A percentile compares a stretch with the other conserved stretches of the same genome.
These are phyloP conservation scores for Eupithecia subfuscata DNA, from an alignment of 2,888 invertebrate genomes.

Conservation along the genomic window DNA sequence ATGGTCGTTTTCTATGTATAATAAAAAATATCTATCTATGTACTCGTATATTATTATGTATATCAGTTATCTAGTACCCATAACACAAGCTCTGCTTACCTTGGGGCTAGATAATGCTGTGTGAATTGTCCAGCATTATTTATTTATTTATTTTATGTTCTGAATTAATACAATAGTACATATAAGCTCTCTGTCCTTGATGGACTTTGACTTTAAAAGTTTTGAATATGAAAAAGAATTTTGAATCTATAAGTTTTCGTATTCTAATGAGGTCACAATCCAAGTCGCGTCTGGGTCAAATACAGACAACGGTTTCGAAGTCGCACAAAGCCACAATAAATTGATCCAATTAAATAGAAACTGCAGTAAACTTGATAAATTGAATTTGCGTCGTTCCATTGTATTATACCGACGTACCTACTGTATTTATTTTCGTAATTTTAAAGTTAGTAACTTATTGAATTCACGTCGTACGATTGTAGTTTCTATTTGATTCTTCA, in stretches of 20 bases:
- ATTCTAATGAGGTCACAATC: neutral
- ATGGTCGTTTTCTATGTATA: no score
- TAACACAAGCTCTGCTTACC: no score
- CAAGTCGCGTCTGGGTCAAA: neutral
- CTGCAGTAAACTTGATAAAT: constrained; percentile 20
- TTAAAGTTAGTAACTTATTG: neutral
- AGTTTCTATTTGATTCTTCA: neutral
- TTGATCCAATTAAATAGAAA: constrained; percentile 24
- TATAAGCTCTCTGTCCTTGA: neutral
- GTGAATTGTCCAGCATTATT: no score
- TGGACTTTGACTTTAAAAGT: neutral
- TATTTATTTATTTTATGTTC: no score
- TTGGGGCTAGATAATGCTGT: no score
- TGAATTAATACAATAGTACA: neutral
- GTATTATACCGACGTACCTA: neutral
- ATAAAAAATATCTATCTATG: no score
- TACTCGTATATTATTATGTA: no score
- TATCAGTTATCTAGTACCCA: no score
- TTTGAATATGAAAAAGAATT: neutral
- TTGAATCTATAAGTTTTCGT: neutral
- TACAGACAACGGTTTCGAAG: constrained; percentile 7
- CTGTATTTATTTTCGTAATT: neutral
- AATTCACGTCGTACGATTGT: neutral
- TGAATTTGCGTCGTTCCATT: constrained; percentile 2
- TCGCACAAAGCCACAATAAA: constrained; percentile 20